Percentiles rank a stretch among this genome's conserved stretches.
phyloP scores from a whole-genome alignment of 2,888 invertebrate genomes.

The Anorthoa munda region DNA sequence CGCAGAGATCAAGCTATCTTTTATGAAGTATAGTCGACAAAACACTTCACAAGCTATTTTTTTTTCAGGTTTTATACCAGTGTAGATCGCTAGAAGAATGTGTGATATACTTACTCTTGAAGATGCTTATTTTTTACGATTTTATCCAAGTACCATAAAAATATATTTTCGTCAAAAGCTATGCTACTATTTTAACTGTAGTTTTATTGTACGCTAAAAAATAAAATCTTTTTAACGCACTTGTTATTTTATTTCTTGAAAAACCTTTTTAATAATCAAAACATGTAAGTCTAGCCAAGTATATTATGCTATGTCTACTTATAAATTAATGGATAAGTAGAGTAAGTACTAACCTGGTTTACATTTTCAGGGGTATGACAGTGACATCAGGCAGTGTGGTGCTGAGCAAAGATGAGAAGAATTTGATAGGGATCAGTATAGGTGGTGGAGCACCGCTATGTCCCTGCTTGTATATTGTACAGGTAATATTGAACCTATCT shows the following conservation, averaged over 20 bases:
- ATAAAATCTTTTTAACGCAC: slow-evolving; percentile 30
- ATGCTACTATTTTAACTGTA: background rate
- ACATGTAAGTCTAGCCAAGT: background rate
- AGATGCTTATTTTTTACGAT: slow-evolving; percentile 2
- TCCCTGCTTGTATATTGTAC: slow-evolving; percentile 99
- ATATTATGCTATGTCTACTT: background rate
- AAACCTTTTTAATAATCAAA: background rate
- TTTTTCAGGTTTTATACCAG: slow-evolving; percentile 3
- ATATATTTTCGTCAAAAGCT: background rate
- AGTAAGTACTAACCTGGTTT: background rate
- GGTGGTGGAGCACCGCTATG: slow-evolving; percentile 99
- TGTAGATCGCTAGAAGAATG: slow-evolving; percentile 12
- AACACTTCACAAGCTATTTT: background rate
- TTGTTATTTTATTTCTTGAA: slow-evolving; percentile 41
- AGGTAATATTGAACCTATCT: slow-evolving; percentile 89
- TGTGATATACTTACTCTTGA: slow-evolving; percentile 7
- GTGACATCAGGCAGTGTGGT: slow-evolving; percentile 98
- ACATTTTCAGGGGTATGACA: slow-evolving; percentile 97
- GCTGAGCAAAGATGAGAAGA: slow-evolving; percentile 97
- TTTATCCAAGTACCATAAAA: background rate
- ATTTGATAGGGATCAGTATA: slow-evolving; percentile 99
- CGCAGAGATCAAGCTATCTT: too few species aligned
- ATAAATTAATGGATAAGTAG: background rate
- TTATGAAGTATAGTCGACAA: too few species aligned
- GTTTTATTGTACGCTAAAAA: slow-evolving; percentile 42